These are phyloP conservation scores for Coleophora flavipennella DNA, from an alignment of 2,888 invertebrate genomes.

Conservation along the genomic window DNA sequence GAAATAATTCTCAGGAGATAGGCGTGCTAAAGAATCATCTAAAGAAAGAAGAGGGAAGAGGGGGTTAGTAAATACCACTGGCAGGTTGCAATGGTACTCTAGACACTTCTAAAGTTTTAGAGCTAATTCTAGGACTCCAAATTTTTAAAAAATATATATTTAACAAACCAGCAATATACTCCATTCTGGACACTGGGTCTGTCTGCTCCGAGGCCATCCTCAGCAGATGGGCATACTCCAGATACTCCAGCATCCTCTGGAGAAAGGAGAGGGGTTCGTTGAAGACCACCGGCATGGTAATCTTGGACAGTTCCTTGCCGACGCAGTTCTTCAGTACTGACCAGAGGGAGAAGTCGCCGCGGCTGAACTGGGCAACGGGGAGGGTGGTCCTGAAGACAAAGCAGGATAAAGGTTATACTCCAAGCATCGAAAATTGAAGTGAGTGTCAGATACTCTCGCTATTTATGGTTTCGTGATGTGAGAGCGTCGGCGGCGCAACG, in stretches of 20 bases:
- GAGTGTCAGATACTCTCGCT: too few relatives aligned
- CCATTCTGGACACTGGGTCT: conserved; percentile 87
- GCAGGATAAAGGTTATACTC: neutral
- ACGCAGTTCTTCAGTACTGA: conserved; percentile 93
- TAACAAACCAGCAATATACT: conserved; percentile 81
- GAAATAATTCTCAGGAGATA: too few relatives aligned
- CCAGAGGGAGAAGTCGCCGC: conserved; percentile 91
- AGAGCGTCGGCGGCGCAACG: too few relatives aligned
- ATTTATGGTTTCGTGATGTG: too few relatives aligned
- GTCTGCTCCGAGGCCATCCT: conserved; percentile 83
- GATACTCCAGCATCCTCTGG: conserved; percentile 93
- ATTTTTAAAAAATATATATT: too few relatives aligned
- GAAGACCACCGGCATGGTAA: conserved; percentile 97
- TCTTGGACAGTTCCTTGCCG: conserved; percentile 94
- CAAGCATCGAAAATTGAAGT: neutral
- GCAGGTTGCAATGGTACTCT: too few relatives aligned
- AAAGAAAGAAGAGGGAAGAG: too few relatives aligned
- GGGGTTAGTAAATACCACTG: too few relatives aligned
- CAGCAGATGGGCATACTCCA: conserved; percentile 87
- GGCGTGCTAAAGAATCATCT: too few relatives aligned
- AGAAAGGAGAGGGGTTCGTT: conserved; percentile 97
- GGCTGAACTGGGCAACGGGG: conserved; percentile 81
- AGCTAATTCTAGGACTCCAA: too few relatives aligned
- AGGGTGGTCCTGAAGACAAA: conserved; percentile 73
- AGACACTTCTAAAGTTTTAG: too few relatives aligned